Evolutionary conservation across 2,797 vertebrate species (phyloP).

Genomic region (Phrynocephalus guinanensis): DNA sequence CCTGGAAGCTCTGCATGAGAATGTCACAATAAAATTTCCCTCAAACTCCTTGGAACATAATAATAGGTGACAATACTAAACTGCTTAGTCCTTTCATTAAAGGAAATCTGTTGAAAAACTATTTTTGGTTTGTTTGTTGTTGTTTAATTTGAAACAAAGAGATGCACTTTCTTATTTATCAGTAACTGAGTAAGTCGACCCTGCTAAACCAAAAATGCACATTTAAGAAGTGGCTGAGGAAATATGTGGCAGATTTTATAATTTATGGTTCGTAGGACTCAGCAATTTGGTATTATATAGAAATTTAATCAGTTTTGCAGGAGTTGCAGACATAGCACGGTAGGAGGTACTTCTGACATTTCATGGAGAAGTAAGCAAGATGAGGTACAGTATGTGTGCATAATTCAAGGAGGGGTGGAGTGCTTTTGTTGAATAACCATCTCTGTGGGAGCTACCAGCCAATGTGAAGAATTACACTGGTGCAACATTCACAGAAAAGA

Average conservation of each 20-base stretch:
- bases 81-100: conserved; percentile 29
- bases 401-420: conserved; percentile 66
- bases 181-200: conserved; percentile 65
- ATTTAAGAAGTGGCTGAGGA: conserved; percentile 75
- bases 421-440: conserved; percentile 69
- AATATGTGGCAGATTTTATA: conserved; percentile 77
- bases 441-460: conserved; percentile 57
- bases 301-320: conserved; percentile 81
- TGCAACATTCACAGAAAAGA: conserved; percentile 48
- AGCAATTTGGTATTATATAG: conserved; percentile 76
- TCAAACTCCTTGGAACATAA: neutral
- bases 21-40: conserved; percentile 3
- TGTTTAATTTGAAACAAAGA: conserved; percentile 17
- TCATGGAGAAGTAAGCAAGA: conserved; percentile 79
- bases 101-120: conserved; percentile 26
- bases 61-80: conserved; percentile 21
- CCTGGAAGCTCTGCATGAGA: conserved; percentile 11
- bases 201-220: conserved; percentile 59
- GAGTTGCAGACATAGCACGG: conserved; percentile 76
- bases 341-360: conserved; percentile 81
- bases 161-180: conserved; percentile 54
- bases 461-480: conserved; percentile 63
- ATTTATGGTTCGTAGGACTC: conserved; percentile 80
- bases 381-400: conserved; percentile 70
- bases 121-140: neutral